Evolutionary conservation across 1,140 invertebrate genomes (phyloP), one percentile per base, ranked within the genome.

Genomic region (Aricia agestis): DNA sequence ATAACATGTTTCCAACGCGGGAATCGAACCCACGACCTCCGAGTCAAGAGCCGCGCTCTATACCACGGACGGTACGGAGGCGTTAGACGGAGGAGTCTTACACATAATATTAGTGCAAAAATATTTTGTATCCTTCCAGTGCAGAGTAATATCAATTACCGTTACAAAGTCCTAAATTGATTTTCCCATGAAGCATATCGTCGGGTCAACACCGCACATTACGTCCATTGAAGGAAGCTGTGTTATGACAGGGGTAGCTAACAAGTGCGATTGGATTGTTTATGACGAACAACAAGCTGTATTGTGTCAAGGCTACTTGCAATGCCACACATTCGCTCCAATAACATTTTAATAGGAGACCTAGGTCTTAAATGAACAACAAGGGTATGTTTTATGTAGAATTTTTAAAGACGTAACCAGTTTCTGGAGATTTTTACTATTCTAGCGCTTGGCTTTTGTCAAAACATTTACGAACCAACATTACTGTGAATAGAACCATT

Each of bases 241-340:
- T 52, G 45, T 52, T 52, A 52, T 52, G 45, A 52, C 45, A 52
- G 45, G 45, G 45, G 45, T 52, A 52, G 45, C 45, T 52, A 52
- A 52, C 45, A 15, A 52, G 45, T 13, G 45, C 45, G 45, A 52
- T 52, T 52, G 45, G 45, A 52, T 52, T 52, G 45, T 52, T 52
- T 52, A 52, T 52, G 45, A 52, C 41, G 41, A 42, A 0, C 45
- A 52, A 52, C 13, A 52, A 52, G 45, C 45, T 52, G 4, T 52
- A 52, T 52, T 52, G 45, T 52, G 45, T 52, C 45, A 52, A 52
- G 45, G 45, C 45, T 52, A 52, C 45, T 1, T 13, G 4, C 45
- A 52, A 52, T 52, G 45, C 13, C 45, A 52, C 13, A 52, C 4
- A 52, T 52, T 52, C 45, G 45, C 11, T 52, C 45, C 45, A 52